These are phyloP conservation scores for Lichenostomus cassidix DNA, from an alignment of 2,113 vertebrate species.

Conservation along the genomic window DNA sequence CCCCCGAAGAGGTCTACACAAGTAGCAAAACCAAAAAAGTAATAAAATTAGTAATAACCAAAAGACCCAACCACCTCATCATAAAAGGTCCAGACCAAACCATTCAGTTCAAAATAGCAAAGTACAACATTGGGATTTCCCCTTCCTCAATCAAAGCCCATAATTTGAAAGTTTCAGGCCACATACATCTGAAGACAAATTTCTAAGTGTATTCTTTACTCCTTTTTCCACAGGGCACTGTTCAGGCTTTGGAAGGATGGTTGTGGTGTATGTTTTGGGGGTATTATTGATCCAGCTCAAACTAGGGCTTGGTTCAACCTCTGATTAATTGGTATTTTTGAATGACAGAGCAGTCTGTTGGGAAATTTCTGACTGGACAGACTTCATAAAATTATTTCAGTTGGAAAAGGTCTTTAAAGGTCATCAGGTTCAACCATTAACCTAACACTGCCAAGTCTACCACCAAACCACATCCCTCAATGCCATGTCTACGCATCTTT, in stretches of 20 bases:
- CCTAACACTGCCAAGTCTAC: not conserved
- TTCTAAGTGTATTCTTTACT: not conserved
- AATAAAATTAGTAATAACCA: accelerated
- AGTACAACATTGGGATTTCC: not conserved
- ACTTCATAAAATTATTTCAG: not conserved
- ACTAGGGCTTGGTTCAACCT: not conserved
- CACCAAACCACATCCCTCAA: not conserved
- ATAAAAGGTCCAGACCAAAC: not conserved
- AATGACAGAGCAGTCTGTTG: not conserved
- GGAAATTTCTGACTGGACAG: not conserved
- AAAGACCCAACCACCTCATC: not conserved
- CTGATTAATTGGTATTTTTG: not conserved
- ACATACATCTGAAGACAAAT: not conserved
- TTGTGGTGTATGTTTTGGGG: not conserved
- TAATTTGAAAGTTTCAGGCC: not conserved
- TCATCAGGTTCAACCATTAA: not conserved
- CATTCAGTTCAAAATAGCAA: not conserved
- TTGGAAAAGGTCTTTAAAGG: not conserved
- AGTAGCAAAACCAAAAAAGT: not conserved
- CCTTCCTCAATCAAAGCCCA: not conserved
- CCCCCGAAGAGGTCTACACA: not conserved
- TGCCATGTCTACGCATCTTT: not conserved
- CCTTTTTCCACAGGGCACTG: not conserved
- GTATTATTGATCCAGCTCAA: not conserved
- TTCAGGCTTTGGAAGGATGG: not conserved